A percentile compares a stretch with the other conserved stretches of the same genome.
phyloP scores from a whole-genome alignment of 2,888 invertebrate genomes.

The Himalopsyche anomala region DNA sequence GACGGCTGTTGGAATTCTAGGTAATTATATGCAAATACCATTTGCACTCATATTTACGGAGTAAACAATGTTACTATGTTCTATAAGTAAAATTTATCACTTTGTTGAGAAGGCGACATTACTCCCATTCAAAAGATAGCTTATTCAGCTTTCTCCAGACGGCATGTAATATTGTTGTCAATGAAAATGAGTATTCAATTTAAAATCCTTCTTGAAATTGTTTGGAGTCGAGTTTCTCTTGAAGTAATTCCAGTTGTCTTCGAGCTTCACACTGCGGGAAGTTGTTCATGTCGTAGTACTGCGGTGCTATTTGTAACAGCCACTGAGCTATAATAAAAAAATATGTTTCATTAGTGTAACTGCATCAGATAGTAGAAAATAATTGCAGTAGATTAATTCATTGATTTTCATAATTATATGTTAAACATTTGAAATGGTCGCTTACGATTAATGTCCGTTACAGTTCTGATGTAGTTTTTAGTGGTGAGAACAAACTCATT shows the following conservation, averaged over 20 bases:
- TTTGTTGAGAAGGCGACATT: conserved; percentile 16
- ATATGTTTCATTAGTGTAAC: background rate
- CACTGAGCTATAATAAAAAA: conserved; percentile 84
- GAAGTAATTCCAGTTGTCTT: conserved; percentile 91
- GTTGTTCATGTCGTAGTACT: conserved; percentile 98
- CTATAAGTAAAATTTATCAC: conserved; percentile 30
- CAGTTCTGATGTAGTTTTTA: conserved; percentile 99
- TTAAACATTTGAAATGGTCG: conserved; percentile 65
- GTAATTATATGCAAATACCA: background rate
- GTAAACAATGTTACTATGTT: background rate
- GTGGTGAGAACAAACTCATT: conserved; percentile 99
- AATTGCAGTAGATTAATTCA: no score
- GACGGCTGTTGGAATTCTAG: background rate
- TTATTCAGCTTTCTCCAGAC: background rate
- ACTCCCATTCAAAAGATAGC: background rate
- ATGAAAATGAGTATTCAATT: background rate
- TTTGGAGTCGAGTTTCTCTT: conserved; percentile 90
- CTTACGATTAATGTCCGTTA: conserved; percentile 99
- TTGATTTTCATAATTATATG: no score
- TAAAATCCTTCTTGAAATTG: conserved; percentile 94
- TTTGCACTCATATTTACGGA: background rate
- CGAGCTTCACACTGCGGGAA: conserved; percentile 99
- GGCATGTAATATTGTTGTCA: conserved; percentile 15
- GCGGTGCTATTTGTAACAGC: conserved; percentile 96
- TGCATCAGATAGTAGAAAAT: background rate